Evolutionary conservation across 2,797 vertebrate species (phyloP).

Genomic region (Sebastes umbrosus): DNA sequence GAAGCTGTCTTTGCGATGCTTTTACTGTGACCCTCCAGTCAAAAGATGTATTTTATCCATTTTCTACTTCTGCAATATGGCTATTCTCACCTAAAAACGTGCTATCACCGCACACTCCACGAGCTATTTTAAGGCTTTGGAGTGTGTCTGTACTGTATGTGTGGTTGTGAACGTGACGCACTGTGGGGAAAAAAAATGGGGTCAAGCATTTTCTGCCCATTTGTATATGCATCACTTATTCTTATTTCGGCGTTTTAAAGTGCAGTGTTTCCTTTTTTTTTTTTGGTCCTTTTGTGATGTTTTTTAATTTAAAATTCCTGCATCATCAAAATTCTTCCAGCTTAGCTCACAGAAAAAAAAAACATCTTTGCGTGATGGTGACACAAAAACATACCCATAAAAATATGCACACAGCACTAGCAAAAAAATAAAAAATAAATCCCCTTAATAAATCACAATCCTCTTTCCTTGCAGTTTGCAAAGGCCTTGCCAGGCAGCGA

Average conservation of each 20-base stretch:
- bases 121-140: constrained; percentile 5
- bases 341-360: background rate
- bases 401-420: background rate
- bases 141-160: background rate
- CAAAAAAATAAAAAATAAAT: background rate
- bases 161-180: constrained; percentile 25
- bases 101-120: background rate
- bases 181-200: background rate
- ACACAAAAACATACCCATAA: background rate
- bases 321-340: constrained; percentile 15
- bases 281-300: background rate
- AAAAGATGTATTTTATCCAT: background rate
- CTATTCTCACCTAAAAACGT: background rate
- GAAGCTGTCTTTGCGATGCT: background rate
- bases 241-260: constrained; percentile 9
- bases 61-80: background rate
- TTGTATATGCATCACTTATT: constrained; percentile 47
- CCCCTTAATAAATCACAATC: constrained; percentile 38
- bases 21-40: background rate
- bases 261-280: background rate
- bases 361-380: background rate
- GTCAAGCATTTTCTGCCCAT: constrained; percentile 18
- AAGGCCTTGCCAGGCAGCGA: constrained; percentile 17
- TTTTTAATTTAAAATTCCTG: background rate
- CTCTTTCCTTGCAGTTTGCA: constrained; percentile 15